Percentiles rank a stretch among this genome's conserved stretches.
These are phyloP conservation scores for Notothenia coriiceps DNA, from an alignment of 2,113 vertebrate genomes.

Conservation along the genomic window DNA sequence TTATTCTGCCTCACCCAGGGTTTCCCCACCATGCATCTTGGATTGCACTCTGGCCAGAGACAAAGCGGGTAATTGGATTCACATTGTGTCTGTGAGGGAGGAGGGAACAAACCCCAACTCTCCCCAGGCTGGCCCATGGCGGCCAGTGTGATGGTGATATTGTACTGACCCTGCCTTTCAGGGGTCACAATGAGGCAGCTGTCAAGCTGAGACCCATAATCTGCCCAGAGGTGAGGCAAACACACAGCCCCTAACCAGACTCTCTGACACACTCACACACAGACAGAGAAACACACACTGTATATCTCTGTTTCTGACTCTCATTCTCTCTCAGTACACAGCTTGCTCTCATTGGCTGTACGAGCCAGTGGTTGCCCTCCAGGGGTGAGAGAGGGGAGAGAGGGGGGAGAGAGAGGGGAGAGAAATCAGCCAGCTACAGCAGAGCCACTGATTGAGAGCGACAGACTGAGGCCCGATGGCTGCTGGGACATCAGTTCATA, in stretches of 20 bases:
- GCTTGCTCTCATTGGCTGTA: constrained; percentile 38
- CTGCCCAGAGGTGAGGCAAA: constrained; percentile 67
- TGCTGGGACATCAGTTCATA: constrained; percentile 33
- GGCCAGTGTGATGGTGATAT: constrained; percentile 68
- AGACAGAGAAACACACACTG: neutral
- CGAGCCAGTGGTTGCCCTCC: constrained; percentile 69
- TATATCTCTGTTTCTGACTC: constrained; percentile 2
- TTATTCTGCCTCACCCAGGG: constrained; percentile 42
- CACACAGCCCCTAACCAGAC: constrained; percentile 41
- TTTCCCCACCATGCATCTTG: constrained; percentile 49
- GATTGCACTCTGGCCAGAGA: constrained; percentile 59
- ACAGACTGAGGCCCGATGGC: constrained; percentile 65
- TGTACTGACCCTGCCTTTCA: constrained; percentile 75
- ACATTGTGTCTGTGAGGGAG: constrained; percentile 60
- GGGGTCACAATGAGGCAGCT: constrained; percentile 69
- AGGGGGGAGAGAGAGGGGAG: constrained; percentile 40
- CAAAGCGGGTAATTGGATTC: constrained; percentile 75
- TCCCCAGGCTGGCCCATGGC: constrained; percentile 65
- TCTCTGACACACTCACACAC: constrained; percentile 1
- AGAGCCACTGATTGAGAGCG: constrained; percentile 65
- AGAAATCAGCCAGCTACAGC: constrained; percentile 54
- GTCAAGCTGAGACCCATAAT: constrained; percentile 75
- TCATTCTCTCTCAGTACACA: constrained; percentile 32
- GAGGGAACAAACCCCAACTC: constrained; percentile 45
- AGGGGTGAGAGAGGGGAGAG: constrained; percentile 55